Evolutionary conservation across 2,888 invertebrate genomes (phyloP), one percentile per base, ranked within the genome.

Genomic region (Subacronicta megacephala): DNA sequence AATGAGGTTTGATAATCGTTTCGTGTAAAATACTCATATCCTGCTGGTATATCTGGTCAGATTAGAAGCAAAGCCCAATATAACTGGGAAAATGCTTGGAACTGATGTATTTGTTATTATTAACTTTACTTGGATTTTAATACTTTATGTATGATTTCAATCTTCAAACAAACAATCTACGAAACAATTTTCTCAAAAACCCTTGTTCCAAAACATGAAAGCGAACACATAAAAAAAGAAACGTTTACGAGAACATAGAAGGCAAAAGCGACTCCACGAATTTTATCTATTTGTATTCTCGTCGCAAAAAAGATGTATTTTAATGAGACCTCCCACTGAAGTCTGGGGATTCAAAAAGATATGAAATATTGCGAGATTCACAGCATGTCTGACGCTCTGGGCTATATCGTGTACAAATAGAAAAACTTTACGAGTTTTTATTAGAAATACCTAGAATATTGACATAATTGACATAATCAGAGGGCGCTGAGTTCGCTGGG

Each of bases 261-360:
- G 7, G 35, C 26, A 10, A 53, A 52, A 10, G 29, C 29, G 12
- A 29, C 23, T 33, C 16, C 46, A 38, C 38, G n/a, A 36, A 53
- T 13, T 40, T 38, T 12, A 2, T 7, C 4, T 41, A 38, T 71
- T 62, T 54, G 42, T 62, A 57, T 54, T 53, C 17, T 13, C 13
- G 36, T 46, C 36, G 17, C 36, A 40, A 23, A 45, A 62, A 52
- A 58, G 3, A 51, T 55, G 26, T 36, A 33, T 37, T 65, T 59
- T 58, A 58, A 58, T 62, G 40, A 54, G 42, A 56, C 29, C 38
- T 51, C 58, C 15, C 18, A 31, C 12, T 16, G 38, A 20, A 7
- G 6, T 33, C 16, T 33, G 18, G 13, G 6, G 15, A n/a, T n/a
- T 52, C 47, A 49, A 41, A 41, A 26, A 18, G 38, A 49, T 38